phyloP scores from a whole-genome alignment of 1,140 invertebrate genomes.

The Pachyrhynchus sulphureomaculatus region DNA sequence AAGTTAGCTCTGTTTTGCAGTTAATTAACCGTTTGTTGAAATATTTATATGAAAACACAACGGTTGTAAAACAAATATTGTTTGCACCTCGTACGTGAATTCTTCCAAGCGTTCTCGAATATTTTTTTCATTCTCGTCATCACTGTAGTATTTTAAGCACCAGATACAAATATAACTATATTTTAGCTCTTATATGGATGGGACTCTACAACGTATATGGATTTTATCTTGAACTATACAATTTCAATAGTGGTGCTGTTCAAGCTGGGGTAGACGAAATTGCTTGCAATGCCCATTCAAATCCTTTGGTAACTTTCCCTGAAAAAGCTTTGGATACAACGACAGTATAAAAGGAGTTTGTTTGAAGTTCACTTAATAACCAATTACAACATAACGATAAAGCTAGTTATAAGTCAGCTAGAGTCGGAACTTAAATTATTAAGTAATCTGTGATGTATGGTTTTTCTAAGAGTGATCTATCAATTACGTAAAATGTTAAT shows the following conservation, averaged over 20 bases:
- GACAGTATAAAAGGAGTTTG: conserved; percentile 2
- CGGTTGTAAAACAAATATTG: no score
- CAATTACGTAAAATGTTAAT: no score
- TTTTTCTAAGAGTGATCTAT: no score
- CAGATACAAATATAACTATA: neutral
- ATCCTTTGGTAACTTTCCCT: conserved; percentile 20
- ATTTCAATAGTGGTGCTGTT: conserved; percentile 20
- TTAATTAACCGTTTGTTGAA: no score
- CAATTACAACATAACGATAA: neutral
- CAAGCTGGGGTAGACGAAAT: conserved; percentile 24
- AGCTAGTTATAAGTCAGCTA: neutral
- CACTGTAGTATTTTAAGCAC: no score
- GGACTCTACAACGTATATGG: conserved; percentile 20
- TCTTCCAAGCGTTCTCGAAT: no score
- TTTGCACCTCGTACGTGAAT: no score
- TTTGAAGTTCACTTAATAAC: neutral
- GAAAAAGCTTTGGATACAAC: conserved; percentile 30
- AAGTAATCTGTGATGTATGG: no score
- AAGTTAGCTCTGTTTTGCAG: no score
- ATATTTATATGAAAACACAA: no score
- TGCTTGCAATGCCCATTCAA: conserved; percentile 7
- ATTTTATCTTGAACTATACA: conserved; percentile 22
- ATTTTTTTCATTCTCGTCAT: no score
- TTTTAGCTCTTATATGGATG: conserved; percentile 23
- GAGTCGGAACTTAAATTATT: neutral